Base-by-base conservation (phyloP, 1,140 invertebrate genomes). In the Sarcophaga bullata region DNA sequence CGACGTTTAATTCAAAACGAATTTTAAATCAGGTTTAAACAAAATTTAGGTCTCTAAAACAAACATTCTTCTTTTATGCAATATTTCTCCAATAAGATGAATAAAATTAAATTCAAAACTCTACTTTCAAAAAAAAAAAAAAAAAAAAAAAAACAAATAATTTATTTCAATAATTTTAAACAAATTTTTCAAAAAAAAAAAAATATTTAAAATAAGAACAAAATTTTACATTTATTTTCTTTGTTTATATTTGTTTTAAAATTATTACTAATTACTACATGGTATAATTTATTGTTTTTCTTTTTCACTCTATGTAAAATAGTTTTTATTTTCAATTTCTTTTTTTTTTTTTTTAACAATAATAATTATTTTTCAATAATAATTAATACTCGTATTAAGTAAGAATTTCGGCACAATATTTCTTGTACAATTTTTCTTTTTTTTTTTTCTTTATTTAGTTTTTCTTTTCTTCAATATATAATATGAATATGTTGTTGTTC, bases 401-500 rank as follows among this genome's bases (percentile, higher is more conserved):
- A 76, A 76, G 15, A 37, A 76, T 76, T 76, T 76, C 73, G 73
- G 73, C 73, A 76, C 73, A 76, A 49, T 47, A 76, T 76, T 76
- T 76, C 73, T 76, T 47, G 49, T 49, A 49, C 4, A 62, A 62
- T 62, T n/a, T 62, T 11, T n/a, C 19, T 8, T 54, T 15, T 62
- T n/a, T 17, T 62, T 62, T 15, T 62, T 62, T 10, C 0, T 62
- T 62, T 62, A 37, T 37, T 37, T 37, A 4, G 4, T 54, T 46
- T 47, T 49, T 49, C 49, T 48, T 7, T 73, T 76, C 49, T 47
- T 76, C 73, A 49, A 76, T 76, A 62, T 17, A 76, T 76, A 76
- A 76, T 76, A 76, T 76, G 73, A 76, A 76, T 76, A 76, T 76
- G 73, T 76, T 76, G 73, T 76, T 76, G 73, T 76, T 76, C 73